A percentile compares a stretch with the other conserved stretches of the same genome.
Evolutionary conservation across 1,140 invertebrate species (phyloP).

Genomic region (Solenopsis invicta): DNA sequence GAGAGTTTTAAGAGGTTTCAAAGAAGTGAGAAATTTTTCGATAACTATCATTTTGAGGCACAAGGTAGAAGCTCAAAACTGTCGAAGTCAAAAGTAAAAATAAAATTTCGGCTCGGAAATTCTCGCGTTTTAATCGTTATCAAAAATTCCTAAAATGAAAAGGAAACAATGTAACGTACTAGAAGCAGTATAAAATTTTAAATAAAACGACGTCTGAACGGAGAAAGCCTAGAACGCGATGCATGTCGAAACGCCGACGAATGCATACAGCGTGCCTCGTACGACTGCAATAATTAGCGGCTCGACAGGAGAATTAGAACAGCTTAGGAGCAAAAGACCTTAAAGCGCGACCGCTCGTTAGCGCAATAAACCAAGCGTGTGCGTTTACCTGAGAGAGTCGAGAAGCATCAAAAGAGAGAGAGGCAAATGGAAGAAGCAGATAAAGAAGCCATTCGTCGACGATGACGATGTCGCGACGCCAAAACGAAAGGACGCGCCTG

Average conservation of each 20-base stretch:
- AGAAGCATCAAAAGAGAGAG: not conserved
- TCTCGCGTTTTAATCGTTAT: not conserved
- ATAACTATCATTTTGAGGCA: too few relatives aligned
- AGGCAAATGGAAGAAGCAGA: not conserved
- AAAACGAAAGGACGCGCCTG: not conserved
- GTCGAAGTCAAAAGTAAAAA: too few relatives aligned
- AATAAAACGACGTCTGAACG: not conserved
- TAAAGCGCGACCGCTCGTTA: slow-evolving; percentile 54
- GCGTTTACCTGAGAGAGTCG: slow-evolving; percentile 5
- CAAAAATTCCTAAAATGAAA: not conserved
- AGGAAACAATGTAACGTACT: not conserved
- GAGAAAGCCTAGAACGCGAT: not conserved
- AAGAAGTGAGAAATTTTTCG: too few relatives aligned
- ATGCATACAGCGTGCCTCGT: slow-evolving; percentile 6
- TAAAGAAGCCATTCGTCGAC: not conserved
- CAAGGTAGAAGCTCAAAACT: too few relatives aligned
- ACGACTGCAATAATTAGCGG: slow-evolving; percentile 1
- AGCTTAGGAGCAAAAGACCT: slow-evolving; percentile 3
- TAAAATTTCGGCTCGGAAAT: not conserved
- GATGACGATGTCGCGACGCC: slow-evolving; percentile 6
- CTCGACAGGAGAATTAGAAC: slow-evolving; percentile 8
- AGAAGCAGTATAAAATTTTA: not conserved
- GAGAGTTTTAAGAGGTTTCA: too few relatives aligned
- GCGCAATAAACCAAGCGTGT: slow-evolving; percentile 43
- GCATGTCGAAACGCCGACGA: not conserved